These are phyloP conservation scores for Lathamus discolor DNA, from an alignment of 2,113 vertebrate species.

Conservation along the genomic window DNA sequence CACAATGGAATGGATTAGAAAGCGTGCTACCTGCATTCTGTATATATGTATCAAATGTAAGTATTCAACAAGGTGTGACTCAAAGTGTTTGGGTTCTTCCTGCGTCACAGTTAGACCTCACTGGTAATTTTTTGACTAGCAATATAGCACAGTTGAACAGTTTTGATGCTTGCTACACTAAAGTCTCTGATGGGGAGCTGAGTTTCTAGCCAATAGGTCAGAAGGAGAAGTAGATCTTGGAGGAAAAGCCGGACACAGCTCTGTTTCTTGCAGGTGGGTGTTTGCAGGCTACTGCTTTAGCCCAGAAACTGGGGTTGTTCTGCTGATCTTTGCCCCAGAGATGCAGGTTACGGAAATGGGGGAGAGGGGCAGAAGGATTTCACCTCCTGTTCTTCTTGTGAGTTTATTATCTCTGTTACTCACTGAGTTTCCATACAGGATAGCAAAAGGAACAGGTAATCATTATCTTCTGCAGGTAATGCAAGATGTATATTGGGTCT, in stretches of 20 bases:
- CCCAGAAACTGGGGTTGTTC: neutral
- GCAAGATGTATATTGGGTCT: neutral
- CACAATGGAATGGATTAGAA: neutral
- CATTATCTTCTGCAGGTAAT: neutral
- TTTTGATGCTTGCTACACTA: neutral
- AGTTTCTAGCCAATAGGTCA: neutral
- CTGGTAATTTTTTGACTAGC: neutral
- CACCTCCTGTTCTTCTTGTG: neutral
- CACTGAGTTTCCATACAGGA: neutral
- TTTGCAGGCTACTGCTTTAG: neutral
- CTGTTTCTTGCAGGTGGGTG: neutral
- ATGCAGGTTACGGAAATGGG: neutral
- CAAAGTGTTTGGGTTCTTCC: neutral
- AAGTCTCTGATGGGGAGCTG: neutral
- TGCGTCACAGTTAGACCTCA: neutral
- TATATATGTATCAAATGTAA: neutral
- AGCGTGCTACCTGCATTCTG: neutral
- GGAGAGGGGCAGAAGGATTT: neutral
- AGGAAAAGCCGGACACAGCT: neutral
- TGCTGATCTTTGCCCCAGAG: neutral
- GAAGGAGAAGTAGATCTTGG: neutral
- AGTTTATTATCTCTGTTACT: neutral
- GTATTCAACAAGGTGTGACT: neutral
- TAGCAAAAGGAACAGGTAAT: neutral
- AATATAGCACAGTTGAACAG: neutral